These are phyloP conservation scores for Gambusia affinis DNA, from an alignment of 2,113 vertebrate species.

Conservation along the genomic window DNA sequence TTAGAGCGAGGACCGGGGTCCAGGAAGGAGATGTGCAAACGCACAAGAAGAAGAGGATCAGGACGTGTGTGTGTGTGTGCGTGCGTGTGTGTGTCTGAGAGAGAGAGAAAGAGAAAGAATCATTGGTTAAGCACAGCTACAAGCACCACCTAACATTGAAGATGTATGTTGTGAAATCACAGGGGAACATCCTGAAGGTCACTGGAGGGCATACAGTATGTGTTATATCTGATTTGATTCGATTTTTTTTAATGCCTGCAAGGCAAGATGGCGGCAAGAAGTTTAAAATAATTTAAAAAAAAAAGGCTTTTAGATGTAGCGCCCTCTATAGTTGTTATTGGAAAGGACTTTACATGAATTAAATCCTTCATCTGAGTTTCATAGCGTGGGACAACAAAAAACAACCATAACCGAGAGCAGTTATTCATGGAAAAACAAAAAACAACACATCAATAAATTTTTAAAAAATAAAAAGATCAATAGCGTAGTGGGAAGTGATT, in stretches of 20 bases:
- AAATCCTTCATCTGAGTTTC: background rate
- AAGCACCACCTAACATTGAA: constrained; percentile 20
- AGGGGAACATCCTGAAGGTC: constrained; percentile 55
- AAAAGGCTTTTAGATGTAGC: background rate
- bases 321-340: background rate
- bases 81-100: constrained; percentile 27
- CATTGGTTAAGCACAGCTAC: constrained; percentile 48
- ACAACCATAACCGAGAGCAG: too few relatives aligned
- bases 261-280: background rate
- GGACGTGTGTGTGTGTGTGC: constrained; percentile 26
- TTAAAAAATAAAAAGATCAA: too few relatives aligned
- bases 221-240: background rate
- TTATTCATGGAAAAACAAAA: too few relatives aligned
- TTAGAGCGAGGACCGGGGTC: constrained; percentile 66
- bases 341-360: too few relatives aligned
- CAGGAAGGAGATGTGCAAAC: constrained; percentile 62
- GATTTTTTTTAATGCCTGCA: background rate
- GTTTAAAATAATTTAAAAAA: constrained; percentile 1
- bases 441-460: too few relatives aligned
- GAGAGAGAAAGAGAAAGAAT: background rate
- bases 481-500: too few relatives aligned
- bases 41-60: constrained; percentile 48
- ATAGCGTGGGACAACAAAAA: background rate
- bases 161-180: constrained; percentile 26
- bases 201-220: background rate